phyloP scores from a whole-genome alignment of 2,113 vertebrate genomes.

The Caranx melampygus region DNA sequence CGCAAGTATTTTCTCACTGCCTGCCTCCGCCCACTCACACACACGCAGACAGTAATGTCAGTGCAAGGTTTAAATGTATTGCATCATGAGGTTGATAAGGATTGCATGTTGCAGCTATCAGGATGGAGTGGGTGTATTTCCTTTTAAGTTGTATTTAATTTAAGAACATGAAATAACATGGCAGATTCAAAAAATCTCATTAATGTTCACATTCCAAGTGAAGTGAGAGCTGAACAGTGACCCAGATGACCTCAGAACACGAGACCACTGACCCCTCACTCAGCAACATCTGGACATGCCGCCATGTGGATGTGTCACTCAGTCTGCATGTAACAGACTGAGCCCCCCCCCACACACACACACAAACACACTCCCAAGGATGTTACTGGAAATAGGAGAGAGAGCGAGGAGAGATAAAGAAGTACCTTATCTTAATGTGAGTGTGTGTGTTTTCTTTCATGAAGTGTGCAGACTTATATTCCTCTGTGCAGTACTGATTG shows the following conservation, averaged over 20 bases:
- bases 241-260: not conserved
- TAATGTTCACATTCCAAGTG: constrained; percentile 19
- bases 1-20: constrained; percentile 40
- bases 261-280: not conserved
- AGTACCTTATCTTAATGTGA: constrained; percentile 31
- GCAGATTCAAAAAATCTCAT: constrained; percentile 7
- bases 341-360: too few relatives aligned
- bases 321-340: not conserved
- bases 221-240: not conserved
- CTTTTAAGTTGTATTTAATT: constrained; percentile 19
- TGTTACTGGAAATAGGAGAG: constrained; percentile 25
- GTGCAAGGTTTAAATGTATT: constrained; percentile 32
- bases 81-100: constrained; percentile 12
- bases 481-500: constrained; percentile 45
- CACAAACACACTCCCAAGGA: constrained; percentile 11
- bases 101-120: not conserved
- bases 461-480: constrained; percentile 28
- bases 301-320: not conserved
- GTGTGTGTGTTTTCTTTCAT: constrained; percentile 16
- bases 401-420: constrained; percentile 19
- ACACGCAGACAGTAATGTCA: not conserved
- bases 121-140: not conserved
- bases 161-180: constrained; percentile 4
- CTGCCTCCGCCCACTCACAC: not conserved
- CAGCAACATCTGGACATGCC: constrained; percentile 18